Evolutionary conservation across 2,113 vertebrate genomes (phyloP).

Genomic region (Ploceus nigricollis): DNA sequence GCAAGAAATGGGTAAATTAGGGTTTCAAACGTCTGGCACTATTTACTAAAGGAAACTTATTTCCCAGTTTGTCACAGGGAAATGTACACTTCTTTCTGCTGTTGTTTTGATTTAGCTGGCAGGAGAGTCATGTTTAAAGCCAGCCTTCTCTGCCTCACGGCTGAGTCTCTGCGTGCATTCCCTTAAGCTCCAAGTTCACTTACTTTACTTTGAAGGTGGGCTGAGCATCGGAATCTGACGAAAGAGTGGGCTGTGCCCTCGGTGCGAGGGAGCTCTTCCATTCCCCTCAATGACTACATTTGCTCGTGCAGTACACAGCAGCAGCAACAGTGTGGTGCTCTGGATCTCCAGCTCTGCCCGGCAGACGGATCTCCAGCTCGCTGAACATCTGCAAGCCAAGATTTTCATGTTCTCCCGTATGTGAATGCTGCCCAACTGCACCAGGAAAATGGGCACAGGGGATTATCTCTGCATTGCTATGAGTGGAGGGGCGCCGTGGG

Average conservation of each 20-base stretch:
- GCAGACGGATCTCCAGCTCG: neutral
- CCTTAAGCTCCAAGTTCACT: neutral
- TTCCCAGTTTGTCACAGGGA: neutral
- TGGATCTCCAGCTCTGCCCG: constrained; percentile 27
- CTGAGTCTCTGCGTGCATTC: neutral
- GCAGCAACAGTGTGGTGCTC: constrained; percentile 54
- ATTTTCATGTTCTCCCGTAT: neutral
- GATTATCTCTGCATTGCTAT: constrained; percentile 91
- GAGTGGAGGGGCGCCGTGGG: constrained; percentile 91
- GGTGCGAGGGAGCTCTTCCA: neutral
- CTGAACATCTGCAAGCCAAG: constrained; percentile 22
- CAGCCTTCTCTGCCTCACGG: neutral
- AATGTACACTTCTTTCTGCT: neutral
- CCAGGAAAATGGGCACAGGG: constrained; percentile 85
- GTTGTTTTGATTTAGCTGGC: constrained; percentile 39
- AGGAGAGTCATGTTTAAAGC: neutral
- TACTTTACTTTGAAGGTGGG: constrained; percentile 64
- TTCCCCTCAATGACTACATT: constrained; percentile 8
- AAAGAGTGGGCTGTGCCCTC: constrained; percentile 68
- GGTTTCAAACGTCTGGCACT: neutral
- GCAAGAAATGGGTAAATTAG: neutral
- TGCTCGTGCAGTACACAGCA: constrained; percentile 37
- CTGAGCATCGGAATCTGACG: constrained; percentile 71
- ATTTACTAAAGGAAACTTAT: neutral
- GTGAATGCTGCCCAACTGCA: constrained; percentile 53